A percentile compares a stretch with the other conserved stretches of the same genome.
These are phyloP conservation scores for Oncorhynchus nerka DNA, from an alignment of 2,113 vertebrate genomes.

Conservation along the genomic window DNA sequence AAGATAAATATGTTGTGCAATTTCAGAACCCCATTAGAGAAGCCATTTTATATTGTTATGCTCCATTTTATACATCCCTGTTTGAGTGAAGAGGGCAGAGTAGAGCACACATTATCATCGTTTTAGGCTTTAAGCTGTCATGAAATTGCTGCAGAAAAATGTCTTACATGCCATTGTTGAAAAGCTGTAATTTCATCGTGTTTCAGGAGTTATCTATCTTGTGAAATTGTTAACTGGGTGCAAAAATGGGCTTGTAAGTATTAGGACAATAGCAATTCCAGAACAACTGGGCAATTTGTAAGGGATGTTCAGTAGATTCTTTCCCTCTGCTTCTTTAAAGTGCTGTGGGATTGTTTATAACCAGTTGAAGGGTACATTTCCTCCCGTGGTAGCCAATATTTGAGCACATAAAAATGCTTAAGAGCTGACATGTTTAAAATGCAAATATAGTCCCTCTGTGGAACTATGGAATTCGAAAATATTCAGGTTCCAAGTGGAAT, in stretches of 20 bases:
- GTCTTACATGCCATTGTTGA: conserved; percentile 88
- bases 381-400: conserved; percentile 81
- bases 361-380: conserved; percentile 86
- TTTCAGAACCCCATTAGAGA: conserved; percentile 83
- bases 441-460: background rate
- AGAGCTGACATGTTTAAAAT: conserved; percentile 79
- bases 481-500: too few species aligned
- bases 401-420: conserved; percentile 84
- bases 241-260: conserved; percentile 91
- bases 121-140: conserved; percentile 88
- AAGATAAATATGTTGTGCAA: conserved; percentile 88
- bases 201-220: conserved; percentile 86
- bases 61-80: conserved; percentile 81
- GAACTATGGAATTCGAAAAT: background rate
- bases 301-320: conserved; percentile 88
- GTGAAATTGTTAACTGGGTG: conserved; percentile 89
- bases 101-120: conserved; percentile 89
- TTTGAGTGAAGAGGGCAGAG: conserved; percentile 83
- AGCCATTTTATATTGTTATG: conserved; percentile 86
- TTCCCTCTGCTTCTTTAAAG: conserved; percentile 71
- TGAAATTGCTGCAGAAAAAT: conserved; percentile 82
- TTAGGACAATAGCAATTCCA: conserved; percentile 91
- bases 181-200: conserved; percentile 90
- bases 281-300: conserved; percentile 87
- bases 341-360: conserved; percentile 89